Base-by-base conservation (phyloP, 1,140 invertebrate species). In the Heterodera carotae region DNA sequence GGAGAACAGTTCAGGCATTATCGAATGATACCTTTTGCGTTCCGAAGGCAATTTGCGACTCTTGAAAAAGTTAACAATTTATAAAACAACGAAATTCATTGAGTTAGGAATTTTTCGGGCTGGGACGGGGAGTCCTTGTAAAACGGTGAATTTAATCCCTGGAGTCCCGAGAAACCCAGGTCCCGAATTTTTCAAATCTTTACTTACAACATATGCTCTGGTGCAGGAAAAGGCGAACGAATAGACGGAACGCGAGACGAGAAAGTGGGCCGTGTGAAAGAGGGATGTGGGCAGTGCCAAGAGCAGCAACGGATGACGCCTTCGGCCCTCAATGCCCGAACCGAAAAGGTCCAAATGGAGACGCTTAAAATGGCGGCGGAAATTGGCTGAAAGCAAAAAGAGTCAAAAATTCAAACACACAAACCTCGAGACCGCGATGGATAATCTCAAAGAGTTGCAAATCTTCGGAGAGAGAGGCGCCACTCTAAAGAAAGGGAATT, bases 1-100 rank as follows among this genome's bases (percentile, higher is more conserved):
- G 34, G 81, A 76, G 74, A 82, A 81, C 36, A 82, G 27, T 60
- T 82, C 82, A 15, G 81, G 81, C 69, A 82, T 73, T 31, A 82
- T 81, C 43, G 77, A 39, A 59, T 82, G 81, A 34, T 82, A 82
- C 15, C 82, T 53, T 31, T 77, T 82, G 6, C 81, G 77, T 43
- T 82, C 82, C 7, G 73, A 39, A 3, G 75, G 67, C 18, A 72
- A 27, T 69, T 82, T 82, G 29, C 76, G 80, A 29, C 81, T 60
- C 80, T 81, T 60, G 0, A 60, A 75, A 34, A 56, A 27, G 36
- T 10, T n/a, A n/a, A 10, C 36, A 39, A 39, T 39, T 39, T 39
- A 10, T 39, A 39, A 39, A 80, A 22, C 12, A 12, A 67, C n/a
- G n/a, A 70, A 33, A 33, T 31, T 59, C n/a, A n/a, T n/a, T n/a